Evolutionary conservation across 2,797 vertebrate genomes (phyloP), one percentile per base, ranked within the genome.

Genomic region (Sebastes iracundus): DNA sequence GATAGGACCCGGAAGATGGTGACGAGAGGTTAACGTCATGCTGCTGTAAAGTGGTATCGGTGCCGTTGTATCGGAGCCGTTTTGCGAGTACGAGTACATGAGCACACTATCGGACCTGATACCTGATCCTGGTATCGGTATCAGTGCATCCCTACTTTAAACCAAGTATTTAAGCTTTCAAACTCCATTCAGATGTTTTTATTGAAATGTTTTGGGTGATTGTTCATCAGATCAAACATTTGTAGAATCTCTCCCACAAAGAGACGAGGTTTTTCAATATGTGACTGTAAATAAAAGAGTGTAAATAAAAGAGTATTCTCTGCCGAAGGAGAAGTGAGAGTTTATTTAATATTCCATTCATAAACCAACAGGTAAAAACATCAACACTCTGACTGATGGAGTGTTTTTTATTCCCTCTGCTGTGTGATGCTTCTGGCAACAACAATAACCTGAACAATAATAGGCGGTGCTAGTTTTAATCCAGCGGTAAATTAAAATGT

Each of bases 311-410:
- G 2, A 28, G 42, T 22, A 9, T 13, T 11, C 8, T 4, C 11
- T 5, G 11, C 20, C 3, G 16, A 1, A 6, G 52, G 58, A 74
- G 49, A 52, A 49, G 60, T 58, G 55, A 20, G 23, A 10, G 68
- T 81, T 79, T 73, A 79, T 84, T 73, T 49, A 42, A 60, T 66
- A 32, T 73, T 72, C 22, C 49, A 63, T 20, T 70, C 16, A 68
- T 30, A 65, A 53, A 60, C 18, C 70, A 53, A 20, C 55, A 70
- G 56, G 6, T n/a, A 27, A 25, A 81, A 72, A 42, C 38, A 20
- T 61, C 22, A 38, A n/a, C 23, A 20, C 49, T 81, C 12, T 42
- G 42, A 67, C 56, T 32, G 62, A 72, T 23, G 49, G 12, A 25
- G 33, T 3, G 38, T 52, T n/a, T 42, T 42, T 32, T n/a, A 23